Conservation (phyloP, 1,140 invertebrate species). For the Neotoxoptera formosana region DNA sequence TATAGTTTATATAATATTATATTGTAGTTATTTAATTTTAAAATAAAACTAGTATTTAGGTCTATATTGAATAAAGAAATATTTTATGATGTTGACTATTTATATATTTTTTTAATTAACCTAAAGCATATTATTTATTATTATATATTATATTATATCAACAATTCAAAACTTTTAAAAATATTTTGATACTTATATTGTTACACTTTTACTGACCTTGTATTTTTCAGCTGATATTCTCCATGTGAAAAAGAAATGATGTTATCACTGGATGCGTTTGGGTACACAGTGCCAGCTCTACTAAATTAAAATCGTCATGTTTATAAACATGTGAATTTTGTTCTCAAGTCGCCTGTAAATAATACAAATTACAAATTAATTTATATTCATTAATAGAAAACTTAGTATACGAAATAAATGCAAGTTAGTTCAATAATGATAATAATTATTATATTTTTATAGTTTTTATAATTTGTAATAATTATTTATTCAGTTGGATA, state of each 20-base stretch:
- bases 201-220: not conserved
- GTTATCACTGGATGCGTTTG: slow-evolving; percentile 44
- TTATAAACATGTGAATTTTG: slow-evolving; percentile 14
- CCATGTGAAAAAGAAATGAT: slow-evolving; percentile 57
- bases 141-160: not conserved
- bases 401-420: not conserved
- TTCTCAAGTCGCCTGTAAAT: not conserved
- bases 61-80: too few species aligned
- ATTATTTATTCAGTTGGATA: too few species aligned
- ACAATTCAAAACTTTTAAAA: not conserved
- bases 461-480: too few species aligned
- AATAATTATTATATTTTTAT: too few species aligned
- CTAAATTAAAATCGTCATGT: slow-evolving; percentile 10
- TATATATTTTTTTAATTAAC: too few species aligned
- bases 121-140: too few species aligned
- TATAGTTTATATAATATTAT: too few species aligned
- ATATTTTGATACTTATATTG: not conserved
- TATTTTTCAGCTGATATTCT: slow-evolving; percentile 56
- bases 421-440: too few species aligned
- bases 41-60: too few species aligned
- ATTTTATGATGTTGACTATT: too few species aligned
- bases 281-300: slow-evolving; percentile 55
- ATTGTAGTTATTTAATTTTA: too few species aligned
- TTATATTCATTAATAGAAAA: not conserved
- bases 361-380: not conserved